These are phyloP conservation scores for Melanostoma mellinum DNA, from an alignment of 2,888 invertebrate genomes.

Conservation along the genomic window DNA sequence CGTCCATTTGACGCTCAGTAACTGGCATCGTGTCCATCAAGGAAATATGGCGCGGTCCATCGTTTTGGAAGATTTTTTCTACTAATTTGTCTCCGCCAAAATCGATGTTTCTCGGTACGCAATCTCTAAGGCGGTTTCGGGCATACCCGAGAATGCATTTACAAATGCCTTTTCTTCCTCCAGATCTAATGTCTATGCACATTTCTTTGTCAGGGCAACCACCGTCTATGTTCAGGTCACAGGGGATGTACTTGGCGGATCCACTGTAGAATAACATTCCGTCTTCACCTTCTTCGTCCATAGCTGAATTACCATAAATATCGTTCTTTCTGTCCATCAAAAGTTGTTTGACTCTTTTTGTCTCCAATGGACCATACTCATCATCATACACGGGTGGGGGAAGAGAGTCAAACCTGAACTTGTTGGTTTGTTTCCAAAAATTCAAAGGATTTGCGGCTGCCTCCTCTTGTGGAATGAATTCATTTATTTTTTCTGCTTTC, in stretches of 20 bases:
- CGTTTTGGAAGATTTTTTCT: slow-evolving; percentile 68
- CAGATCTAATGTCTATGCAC: slow-evolving; percentile 84
- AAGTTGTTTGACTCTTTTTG: slow-evolving; percentile 79
- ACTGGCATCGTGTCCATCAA: slow-evolving; percentile 68
- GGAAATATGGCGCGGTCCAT: slow-evolving; percentile 73
- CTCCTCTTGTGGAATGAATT: slow-evolving; percentile 76
- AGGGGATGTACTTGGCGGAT: slow-evolving; percentile 82
- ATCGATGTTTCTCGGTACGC: slow-evolving; percentile 78
- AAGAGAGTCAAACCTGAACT: slow-evolving; percentile 74
- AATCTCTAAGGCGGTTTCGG: slow-evolving; percentile 82
- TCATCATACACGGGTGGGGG: slow-evolving; percentile 77
- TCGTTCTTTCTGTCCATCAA: slow-evolving; percentile 71
- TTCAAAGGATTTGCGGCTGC: slow-evolving; percentile 75
- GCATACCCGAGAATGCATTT: slow-evolving; percentile 87
- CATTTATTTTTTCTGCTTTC: slow-evolving; percentile 74
- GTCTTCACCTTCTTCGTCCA: slow-evolving; percentile 78
- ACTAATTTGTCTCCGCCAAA: slow-evolving; percentile 75
- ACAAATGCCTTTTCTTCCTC: slow-evolving; percentile 87
- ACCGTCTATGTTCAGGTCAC: slow-evolving; percentile 82
- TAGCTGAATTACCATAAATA: slow-evolving; percentile 71
- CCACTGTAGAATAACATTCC: slow-evolving; percentile 82
- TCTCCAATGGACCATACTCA: slow-evolving; percentile 78
- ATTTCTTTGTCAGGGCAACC: slow-evolving; percentile 87
- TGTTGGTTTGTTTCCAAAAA: slow-evolving; percentile 79
- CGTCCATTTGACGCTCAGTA: slow-evolving; percentile 76